phyloP scores from a whole-genome alignment of 1,140 invertebrate genomes.

The Akabosia matsudoensis region DNA sequence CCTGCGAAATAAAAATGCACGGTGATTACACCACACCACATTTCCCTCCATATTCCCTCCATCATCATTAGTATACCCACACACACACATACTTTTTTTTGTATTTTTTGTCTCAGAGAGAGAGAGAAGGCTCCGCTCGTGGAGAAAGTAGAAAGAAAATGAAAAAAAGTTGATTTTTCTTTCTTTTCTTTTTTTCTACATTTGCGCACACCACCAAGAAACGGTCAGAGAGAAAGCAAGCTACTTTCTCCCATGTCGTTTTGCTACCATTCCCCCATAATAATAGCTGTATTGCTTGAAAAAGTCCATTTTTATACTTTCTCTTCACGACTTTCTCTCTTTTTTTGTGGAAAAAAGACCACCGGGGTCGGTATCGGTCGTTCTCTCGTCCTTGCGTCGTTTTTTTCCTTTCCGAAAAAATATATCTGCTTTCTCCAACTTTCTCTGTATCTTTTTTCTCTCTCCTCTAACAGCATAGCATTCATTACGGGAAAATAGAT shows the following conservation, averaged over 20 bases:
- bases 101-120: not conserved
- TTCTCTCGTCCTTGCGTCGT: slow-evolving; percentile 22
- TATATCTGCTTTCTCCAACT: not conserved
- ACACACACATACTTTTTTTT: not conserved
- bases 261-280: too few species aligned
- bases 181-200: not conserved
- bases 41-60: not conserved
- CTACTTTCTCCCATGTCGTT: not conserved
- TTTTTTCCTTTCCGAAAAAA: not conserved
- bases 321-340: not conserved
- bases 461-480: not conserved
- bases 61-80: not conserved
- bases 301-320: not conserved
- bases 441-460: not conserved
- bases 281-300: too few species aligned
- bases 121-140: not conserved
- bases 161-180: slow-evolving; percentile 5
- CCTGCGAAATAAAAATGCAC: not conserved
- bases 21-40: not conserved
- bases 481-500: not conserved
- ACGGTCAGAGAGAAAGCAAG: slow-evolving; percentile 1
- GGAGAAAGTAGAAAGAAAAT: not conserved
- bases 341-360: not conserved
- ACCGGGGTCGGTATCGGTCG: slow-evolving; percentile 23
- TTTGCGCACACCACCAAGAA: slow-evolving; percentile 2